A percentile compares a stretch with the other conserved stretches of the same genome.
phyloP scores from a whole-genome alignment of 2,888 invertebrate genomes.

The Tipula lateralis region DNA sequence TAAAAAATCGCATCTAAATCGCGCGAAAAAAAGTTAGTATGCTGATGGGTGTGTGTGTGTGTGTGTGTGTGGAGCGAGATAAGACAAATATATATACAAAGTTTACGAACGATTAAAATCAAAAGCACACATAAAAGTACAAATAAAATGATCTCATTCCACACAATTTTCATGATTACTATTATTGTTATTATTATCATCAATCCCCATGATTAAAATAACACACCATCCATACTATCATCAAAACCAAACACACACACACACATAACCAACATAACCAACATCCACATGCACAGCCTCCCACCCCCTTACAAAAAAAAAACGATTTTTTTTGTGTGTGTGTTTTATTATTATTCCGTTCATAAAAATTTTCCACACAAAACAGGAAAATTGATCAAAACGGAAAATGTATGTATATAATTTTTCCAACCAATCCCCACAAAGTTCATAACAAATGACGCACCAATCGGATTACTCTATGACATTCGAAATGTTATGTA shows the following conservation, averaged over 20 bases:
- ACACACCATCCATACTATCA: slow-evolving; percentile 1
- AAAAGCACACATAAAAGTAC: not conserved
- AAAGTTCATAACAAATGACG: slow-evolving; percentile 31
- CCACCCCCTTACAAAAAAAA: not conserved
- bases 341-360: slow-evolving; percentile 2
- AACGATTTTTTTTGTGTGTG: not conserved
- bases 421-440: slow-evolving; percentile 29
- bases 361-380: slow-evolving; percentile 11
- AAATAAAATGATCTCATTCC: not conserved
- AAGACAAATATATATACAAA: not conserved
- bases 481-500: slow-evolving; percentile 29
- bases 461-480: slow-evolving; percentile 31
- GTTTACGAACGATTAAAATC: not conserved
- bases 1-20: not conserved
- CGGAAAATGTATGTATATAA: not conserved
- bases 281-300: not conserved
- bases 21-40: not conserved
- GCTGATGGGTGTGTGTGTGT: no score
- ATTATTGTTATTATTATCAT: slow-evolving; percentile 11
- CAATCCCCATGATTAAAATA: slow-evolving; percentile 11
- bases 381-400: slow-evolving; percentile 21
- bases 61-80: not conserved
- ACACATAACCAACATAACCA: no score
- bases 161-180: not conserved
- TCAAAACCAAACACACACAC: not conserved